Percentiles rank a stretch among this genome's conserved stretches.
phyloP scores from a whole-genome alignment of 2,888 invertebrate genomes.

The Ormyrus pomaceus region DNA sequence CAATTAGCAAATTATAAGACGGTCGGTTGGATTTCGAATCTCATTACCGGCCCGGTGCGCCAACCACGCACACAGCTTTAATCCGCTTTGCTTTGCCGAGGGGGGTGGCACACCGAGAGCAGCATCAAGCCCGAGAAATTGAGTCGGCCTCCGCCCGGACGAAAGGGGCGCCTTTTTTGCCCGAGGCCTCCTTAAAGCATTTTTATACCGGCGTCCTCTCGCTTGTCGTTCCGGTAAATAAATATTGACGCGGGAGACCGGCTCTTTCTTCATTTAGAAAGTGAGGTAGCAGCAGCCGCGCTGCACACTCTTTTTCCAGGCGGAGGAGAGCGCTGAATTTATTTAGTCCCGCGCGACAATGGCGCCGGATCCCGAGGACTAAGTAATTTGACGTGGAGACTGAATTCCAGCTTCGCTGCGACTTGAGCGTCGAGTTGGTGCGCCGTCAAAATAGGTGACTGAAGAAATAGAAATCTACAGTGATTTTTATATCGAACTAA shows the following conservation, averaged over 20 bases:
- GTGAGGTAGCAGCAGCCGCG: neutral
- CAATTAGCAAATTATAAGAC: constrained; percentile 67
- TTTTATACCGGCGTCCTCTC: neutral
- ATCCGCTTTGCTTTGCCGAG: neutral
- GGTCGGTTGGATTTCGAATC: constrained; percentile 62
- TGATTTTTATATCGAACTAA: constrained; percentile 2
- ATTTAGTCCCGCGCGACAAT: constrained; percentile 32
- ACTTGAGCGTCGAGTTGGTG: constrained; percentile 7
- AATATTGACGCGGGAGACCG: constrained; percentile 58
- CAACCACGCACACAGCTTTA: neutral
- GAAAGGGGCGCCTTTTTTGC: constrained; percentile 10
- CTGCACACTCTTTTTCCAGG: neutral
- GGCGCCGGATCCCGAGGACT: constrained; percentile 60
- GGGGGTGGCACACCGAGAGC: neutral
- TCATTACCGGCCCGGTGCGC: constrained; percentile 58
- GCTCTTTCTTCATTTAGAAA: neutral
- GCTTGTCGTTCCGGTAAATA: constrained; percentile 54
- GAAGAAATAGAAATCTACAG: neutral
- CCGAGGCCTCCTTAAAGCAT: constrained; percentile 2
- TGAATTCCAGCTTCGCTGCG: constrained; percentile 59
- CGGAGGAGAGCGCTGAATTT: constrained; percentile 30
- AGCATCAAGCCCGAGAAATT: too few relatives aligned
- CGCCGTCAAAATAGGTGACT: neutral
- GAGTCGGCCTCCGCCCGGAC: too few relatives aligned
- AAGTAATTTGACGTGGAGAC: constrained; percentile 66